Evolutionary conservation across 2,888 invertebrate genomes (phyloP).

Genomic region (Diabrotica balteata): DNA sequence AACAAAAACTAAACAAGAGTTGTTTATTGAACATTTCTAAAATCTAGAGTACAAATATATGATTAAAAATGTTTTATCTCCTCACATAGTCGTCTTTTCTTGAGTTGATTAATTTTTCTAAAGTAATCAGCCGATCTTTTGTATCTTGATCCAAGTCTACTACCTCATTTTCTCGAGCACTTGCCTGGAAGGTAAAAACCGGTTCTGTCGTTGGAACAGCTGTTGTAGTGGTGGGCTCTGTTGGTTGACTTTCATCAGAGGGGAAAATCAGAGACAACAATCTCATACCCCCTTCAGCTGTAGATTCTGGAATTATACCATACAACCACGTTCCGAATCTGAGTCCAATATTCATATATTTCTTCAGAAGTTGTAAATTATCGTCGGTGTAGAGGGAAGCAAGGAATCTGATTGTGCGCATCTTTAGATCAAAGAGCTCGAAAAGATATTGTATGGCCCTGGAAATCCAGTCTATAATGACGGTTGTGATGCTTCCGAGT

Average conservation of each 20-base stretch:
- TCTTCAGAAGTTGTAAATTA: conserved; percentile 45
- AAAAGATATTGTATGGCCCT: conserved; percentile 36
- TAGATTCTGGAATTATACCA: conserved; percentile 32
- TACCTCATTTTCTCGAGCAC: conserved; percentile 5
- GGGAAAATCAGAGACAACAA: conserved; percentile 32
- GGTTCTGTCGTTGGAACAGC: neutral
- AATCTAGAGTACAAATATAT: too few relatives aligned
- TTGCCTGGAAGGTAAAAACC: too few relatives aligned
- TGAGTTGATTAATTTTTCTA: conserved; percentile 16
- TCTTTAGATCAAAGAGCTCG: conserved; percentile 45
- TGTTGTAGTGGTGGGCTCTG: neutral
- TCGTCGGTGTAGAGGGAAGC: conserved; percentile 45
- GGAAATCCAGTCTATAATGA: conserved; percentile 30
- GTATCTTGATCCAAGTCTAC: conserved; percentile 5
- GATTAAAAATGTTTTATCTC: too few relatives aligned
- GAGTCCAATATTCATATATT: conserved; percentile 34
- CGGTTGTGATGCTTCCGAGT: conserved; percentile 18
- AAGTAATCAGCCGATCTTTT: conserved; percentile 5
- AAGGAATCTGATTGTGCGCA: conserved; percentile 42
- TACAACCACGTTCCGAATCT: conserved; percentile 35
- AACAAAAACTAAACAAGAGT: too few relatives aligned
- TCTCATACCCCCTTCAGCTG: conserved; percentile 21
- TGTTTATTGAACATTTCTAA: too few relatives aligned
- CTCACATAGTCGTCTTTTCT: neutral
- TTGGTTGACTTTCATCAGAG: conserved; percentile 10